A percentile compares a stretch with the other conserved stretches of the same genome.
These are phyloP conservation scores for Perca flavescens DNA, from an alignment of 2,113 vertebrate species.

Conservation along the genomic window DNA sequence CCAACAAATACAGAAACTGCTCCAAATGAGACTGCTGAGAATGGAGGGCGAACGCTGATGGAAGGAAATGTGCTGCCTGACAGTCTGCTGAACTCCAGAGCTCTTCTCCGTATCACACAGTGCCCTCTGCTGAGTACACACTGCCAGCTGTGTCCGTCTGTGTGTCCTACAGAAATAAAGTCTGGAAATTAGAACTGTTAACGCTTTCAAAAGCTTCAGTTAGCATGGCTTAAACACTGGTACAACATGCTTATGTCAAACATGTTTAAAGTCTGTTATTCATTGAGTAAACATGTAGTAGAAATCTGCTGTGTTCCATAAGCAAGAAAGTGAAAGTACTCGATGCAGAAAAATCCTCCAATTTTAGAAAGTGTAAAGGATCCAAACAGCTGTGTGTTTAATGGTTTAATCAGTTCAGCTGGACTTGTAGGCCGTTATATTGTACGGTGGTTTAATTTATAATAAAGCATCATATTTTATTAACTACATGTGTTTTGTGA, in stretches of 20 bases:
- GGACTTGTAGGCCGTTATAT: too few species aligned
- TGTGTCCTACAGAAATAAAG: not conserved
- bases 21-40: not conserved
- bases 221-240: not conserved
- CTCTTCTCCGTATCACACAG: conserved; percentile 5
- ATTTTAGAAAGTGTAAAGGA: too few species aligned
- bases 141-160: not conserved
- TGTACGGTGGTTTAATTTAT: too few species aligned
- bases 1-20: not conserved
- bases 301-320: not conserved
- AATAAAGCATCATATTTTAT: too few species aligned
- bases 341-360: too few species aligned
- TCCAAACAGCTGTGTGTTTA: too few species aligned
- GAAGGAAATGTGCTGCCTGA: not conserved
- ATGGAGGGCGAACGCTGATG: not conserved
- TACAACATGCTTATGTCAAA: not conserved
- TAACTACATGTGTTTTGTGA: too few species aligned
- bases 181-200: too few species aligned
- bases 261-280: not conserved
- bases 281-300: not conserved
- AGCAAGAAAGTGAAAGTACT: too few species aligned
- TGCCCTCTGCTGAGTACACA: conserved; percentile 18
- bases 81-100: not conserved
- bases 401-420: too few species aligned
- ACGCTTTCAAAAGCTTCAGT: too few species aligned